A percentile compares a stretch with the other conserved stretches of the same genome.
Evolutionary conservation across 2,888 invertebrate genomes (phyloP).

Genomic region (Crematogaster levior): DNA sequence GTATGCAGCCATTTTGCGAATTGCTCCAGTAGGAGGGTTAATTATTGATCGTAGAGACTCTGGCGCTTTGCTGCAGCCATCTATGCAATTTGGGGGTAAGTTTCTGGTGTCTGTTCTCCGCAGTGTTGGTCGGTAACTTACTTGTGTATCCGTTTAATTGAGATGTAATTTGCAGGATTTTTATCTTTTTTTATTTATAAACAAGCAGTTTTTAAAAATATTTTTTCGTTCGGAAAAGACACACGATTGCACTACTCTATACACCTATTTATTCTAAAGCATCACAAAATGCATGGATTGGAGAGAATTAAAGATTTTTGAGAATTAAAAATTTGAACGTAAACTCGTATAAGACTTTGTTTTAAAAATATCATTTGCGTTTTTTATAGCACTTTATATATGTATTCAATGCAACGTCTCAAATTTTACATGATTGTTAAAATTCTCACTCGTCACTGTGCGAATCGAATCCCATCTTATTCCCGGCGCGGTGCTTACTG

Average conservation of each 20-base stretch:
- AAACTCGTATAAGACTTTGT: not conserved
- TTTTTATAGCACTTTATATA: conserved; percentile 10
- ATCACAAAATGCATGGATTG: not conserved
- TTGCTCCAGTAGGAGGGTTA: conserved; percentile 54
- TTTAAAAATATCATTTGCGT: not conserved
- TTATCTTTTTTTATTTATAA: not conserved
- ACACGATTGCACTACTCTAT: no score
- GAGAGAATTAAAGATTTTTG: no score
- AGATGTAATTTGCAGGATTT: conserved; percentile 18
- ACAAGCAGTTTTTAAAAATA: not conserved
- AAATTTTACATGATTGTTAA: conserved; percentile 4
- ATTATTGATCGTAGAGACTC: conserved; percentile 79
- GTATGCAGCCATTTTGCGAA: conserved; percentile 81
- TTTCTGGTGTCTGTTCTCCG: conserved; percentile 56
- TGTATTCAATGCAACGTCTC: not conserved
- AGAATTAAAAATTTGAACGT: not conserved
- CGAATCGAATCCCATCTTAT: conserved; percentile 47
- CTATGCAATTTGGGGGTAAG: conserved; percentile 73
- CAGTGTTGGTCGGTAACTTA: conserved; percentile 70
- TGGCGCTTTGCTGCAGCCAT: conserved; percentile 79
- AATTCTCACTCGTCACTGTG: conserved; percentile 25
- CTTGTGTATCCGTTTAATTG: conserved; percentile 3
- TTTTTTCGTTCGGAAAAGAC: not conserved
- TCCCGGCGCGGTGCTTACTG: conserved; percentile 70
- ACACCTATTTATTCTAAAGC: not conserved